Evolutionary conservation across 2,888 invertebrate species (phyloP).

Genomic region (Calameuta idolon): DNA sequence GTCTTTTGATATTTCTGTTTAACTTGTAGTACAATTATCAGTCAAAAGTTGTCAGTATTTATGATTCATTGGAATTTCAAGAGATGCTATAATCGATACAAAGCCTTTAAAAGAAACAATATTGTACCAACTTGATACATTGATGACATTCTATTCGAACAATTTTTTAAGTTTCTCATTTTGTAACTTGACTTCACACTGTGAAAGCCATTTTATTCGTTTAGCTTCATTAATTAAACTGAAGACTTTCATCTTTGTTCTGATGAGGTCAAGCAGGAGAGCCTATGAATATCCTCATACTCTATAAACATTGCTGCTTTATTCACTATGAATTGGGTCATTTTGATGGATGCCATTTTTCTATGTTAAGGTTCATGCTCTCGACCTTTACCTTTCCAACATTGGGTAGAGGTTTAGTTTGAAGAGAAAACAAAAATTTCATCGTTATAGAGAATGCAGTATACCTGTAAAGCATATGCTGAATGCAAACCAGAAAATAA

Average conservation of each 20-base stretch:
- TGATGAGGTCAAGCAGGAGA: constrained; percentile 51
- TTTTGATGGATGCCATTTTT: neutral
- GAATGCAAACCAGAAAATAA: neutral
- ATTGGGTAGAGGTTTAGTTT: neutral
- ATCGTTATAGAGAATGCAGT: neutral
- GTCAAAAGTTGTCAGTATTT: neutral
- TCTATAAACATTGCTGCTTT: neutral
- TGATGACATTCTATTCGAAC: neutral
- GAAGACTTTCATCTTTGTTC: constrained; percentile 63
- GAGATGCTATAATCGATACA: neutral
- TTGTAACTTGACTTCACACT: neutral
- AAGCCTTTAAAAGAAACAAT: neutral
- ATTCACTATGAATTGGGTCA: neutral
- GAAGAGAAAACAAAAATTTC: neutral
- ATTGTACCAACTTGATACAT: neutral
- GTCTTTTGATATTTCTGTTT: neutral
- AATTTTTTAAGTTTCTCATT: neutral
- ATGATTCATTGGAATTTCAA: neutral
- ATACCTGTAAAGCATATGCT: neutral
- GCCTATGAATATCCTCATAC: constrained; percentile 13
- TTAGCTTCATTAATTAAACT: constrained; percentile 38
- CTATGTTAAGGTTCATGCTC: neutral
- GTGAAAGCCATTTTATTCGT: neutral
- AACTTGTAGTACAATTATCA: neutral
- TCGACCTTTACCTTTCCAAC: neutral